A percentile compares a stretch with the other conserved stretches of the same genome.
Conservation (phyloP, 2,888 invertebrate genomes). For the Drosophila putrida region DNA sequence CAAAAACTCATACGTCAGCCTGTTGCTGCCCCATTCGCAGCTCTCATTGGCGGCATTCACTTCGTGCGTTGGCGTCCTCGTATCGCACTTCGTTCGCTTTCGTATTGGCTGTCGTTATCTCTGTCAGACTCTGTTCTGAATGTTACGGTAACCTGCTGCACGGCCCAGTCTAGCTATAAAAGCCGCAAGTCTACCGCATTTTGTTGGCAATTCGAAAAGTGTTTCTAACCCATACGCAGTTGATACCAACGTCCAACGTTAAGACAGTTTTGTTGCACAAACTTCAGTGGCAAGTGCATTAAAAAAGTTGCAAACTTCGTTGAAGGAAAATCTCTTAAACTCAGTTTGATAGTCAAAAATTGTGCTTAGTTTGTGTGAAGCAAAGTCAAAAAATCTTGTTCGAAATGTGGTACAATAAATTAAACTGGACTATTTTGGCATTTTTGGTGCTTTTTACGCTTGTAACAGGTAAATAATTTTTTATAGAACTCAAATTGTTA, state of each 20-base stretch:
- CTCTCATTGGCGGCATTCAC: conserved; percentile 64
- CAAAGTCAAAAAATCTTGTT: conserved; percentile 1
- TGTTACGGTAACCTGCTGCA: conserved; percentile 19
- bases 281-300: conserved; percentile 43
- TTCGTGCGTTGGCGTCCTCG: conserved; percentile 56
- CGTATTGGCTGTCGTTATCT: conserved; percentile 72
- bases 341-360: conserved; percentile 13
- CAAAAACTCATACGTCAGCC: conserved; percentile 20
- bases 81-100: conserved; percentile 51
- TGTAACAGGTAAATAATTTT: conserved; percentile 66
- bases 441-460: conserved; percentile 64
- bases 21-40: conserved; percentile 64
- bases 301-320: conserved; percentile 10
- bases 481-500: neutral
- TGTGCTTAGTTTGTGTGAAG: conserved; percentile 22
- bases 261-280: conserved; percentile 31
- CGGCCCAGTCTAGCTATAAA: conserved; percentile 72
- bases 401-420: conserved; percentile 68
- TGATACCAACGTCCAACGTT: conserved; percentile 4
- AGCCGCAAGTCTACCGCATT: conserved; percentile 73
- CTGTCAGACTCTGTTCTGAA: conserved; percentile 19
- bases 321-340: conserved; percentile 23
- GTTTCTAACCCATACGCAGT: conserved; percentile 43
- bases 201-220: conserved; percentile 71
- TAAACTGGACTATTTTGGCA: conserved; percentile 63